Evolutionary conservation across 2,888 invertebrate genomes (phyloP).

Genomic region (Quadriops clusia): DNA sequence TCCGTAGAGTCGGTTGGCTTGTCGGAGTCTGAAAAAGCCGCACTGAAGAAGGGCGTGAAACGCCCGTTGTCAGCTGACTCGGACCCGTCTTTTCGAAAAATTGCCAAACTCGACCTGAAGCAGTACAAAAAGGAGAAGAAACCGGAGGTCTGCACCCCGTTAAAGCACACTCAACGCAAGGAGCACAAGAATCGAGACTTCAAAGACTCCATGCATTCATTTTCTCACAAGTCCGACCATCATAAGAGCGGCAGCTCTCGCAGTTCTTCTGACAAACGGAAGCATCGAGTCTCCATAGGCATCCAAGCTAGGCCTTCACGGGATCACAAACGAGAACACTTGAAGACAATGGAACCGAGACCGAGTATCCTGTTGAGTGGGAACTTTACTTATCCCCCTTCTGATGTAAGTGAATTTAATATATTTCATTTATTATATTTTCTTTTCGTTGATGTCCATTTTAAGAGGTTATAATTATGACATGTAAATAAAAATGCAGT

Average conservation of each 20-base stretch:
- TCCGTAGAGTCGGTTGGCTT: conserved; percentile 22
- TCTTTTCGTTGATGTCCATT: too few relatives aligned
- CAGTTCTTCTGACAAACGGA: conserved; percentile 8
- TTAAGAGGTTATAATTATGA: too few relatives aligned
- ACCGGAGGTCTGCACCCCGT: background rate
- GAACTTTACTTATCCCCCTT: conserved; percentile 32
- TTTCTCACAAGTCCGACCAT: too few relatives aligned
- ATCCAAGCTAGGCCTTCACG: conserved; percentile 15
- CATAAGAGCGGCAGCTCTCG: too few relatives aligned
- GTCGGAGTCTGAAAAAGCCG: conserved; percentile 17
- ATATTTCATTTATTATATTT: too few relatives aligned
- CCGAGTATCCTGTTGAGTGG: conserved; percentile 23
- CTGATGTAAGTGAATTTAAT: conserved; percentile 34
- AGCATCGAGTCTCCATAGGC: conserved; percentile 13
- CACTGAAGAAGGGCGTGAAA: conserved; percentile 22
- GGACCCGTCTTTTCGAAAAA: too few relatives aligned
- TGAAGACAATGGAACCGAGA: conserved; percentile 18
- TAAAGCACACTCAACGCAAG: too few relatives aligned
- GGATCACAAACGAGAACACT: conserved; percentile 11
- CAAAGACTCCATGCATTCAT: too few relatives aligned
- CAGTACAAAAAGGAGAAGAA: conserved; percentile 11
- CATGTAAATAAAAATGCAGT: too few relatives aligned
- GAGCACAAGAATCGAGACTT: too few relatives aligned
- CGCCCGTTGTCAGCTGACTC: conserved; percentile 28
- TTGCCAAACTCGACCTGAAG: conserved; percentile 22